phyloP scores from a whole-genome alignment of 2,797 vertebrate genomes.

The Chromis chromis region DNA sequence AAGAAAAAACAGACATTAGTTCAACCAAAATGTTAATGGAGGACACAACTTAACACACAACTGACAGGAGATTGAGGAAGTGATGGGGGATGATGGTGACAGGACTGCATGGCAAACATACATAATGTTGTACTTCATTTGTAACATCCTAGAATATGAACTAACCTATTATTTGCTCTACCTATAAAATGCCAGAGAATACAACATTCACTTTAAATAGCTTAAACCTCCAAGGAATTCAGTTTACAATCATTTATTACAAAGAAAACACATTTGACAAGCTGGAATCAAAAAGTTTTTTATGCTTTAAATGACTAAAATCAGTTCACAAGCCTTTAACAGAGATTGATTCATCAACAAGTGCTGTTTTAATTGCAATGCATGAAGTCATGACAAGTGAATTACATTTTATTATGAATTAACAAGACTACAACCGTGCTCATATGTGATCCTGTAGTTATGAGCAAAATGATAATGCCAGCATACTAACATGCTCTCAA shows the following conservation, averaged over 20 bases:
- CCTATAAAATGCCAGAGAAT: neutral
- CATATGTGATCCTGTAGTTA: neutral
- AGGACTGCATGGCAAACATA: neutral
- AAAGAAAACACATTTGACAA: neutral
- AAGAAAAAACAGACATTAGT: constrained; percentile 75
- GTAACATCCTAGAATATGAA: neutral
- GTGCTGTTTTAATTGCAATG: neutral
- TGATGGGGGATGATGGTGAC: constrained; percentile 10
- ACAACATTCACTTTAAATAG: neutral
- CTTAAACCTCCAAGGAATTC: no score
- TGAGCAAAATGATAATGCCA: neutral
- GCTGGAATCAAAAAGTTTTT: no score
- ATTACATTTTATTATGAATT: neutral
- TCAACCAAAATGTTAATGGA: constrained; percentile 64
- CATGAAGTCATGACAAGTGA: neutral
- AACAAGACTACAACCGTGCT: neutral
- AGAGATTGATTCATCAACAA: neutral
- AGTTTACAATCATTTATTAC: neutral
- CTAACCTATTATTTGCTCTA: neutral
- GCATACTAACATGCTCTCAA: no score
- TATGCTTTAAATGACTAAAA: no score
- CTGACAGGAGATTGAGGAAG: constrained; percentile 23
- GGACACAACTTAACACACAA: constrained; percentile 55
- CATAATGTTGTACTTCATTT: neutral
- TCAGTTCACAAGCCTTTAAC: no score